These are phyloP conservation scores for Peromyscus melanophrys DNA, from an alignment of 2,797 vertebrate species.

Conservation along the genomic window DNA sequence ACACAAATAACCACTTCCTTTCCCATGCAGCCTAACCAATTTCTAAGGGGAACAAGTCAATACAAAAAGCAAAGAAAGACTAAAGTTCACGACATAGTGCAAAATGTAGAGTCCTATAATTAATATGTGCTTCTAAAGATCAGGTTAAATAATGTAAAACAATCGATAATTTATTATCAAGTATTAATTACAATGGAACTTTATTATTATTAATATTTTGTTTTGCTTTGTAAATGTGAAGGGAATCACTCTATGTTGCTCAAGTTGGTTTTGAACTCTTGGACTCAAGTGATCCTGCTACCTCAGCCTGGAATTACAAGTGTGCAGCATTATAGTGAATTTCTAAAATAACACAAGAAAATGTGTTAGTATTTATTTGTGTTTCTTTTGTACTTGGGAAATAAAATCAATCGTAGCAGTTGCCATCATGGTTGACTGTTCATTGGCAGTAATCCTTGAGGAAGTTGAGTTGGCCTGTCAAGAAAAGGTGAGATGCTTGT, in stretches of 20 bases:
- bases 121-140: not conserved
- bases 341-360: not conserved
- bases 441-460: not conserved
- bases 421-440: not conserved
- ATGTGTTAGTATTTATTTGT: not conserved
- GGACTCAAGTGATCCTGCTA: not conserved
- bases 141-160: not conserved
- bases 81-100: not conserved
- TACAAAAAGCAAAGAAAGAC: slow-evolving; percentile 25
- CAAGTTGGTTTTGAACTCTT: not conserved
- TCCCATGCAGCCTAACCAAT: slow-evolving; percentile 30
- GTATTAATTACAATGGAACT: not conserved
- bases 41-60: slow-evolving; percentile 10
- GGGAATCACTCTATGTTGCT: not conserved
- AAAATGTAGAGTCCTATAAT: slow-evolving; percentile 18
- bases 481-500: not conserved
- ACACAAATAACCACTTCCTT: slow-evolving; percentile 71
- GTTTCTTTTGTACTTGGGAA: slow-evolving; percentile 11
- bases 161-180: not conserved
- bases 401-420: slow-evolving; percentile 10
- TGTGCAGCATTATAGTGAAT: too few relatives aligned
- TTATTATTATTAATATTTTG: not conserved
- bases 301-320: not conserved
- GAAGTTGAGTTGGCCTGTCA: not conserved
- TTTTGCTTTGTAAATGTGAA: not conserved